phyloP scores from a whole-genome alignment of 92 coral and sea anemone species.

The Palythoa grandis region DNA sequence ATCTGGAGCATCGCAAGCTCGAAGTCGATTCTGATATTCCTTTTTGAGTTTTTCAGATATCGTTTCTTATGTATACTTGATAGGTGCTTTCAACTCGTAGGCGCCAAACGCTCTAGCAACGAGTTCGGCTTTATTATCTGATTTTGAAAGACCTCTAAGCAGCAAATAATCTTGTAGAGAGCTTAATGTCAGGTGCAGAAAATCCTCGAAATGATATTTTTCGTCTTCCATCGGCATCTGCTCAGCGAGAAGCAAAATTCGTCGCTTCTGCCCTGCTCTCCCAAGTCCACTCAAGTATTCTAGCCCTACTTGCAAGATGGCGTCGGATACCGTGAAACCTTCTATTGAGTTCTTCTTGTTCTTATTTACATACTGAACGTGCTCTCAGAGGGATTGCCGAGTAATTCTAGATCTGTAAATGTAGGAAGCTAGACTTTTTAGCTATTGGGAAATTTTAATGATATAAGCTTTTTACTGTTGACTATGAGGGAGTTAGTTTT shows the following conservation, averaged over 20 bases:
- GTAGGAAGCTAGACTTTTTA: too few species aligned
- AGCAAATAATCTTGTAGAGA: slow-evolving; percentile 30
- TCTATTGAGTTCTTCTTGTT: not conserved
- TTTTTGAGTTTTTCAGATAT: not conserved
- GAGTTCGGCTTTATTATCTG: slow-evolving; percentile 39
- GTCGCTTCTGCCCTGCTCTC: not conserved
- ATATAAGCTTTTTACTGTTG: too few species aligned
- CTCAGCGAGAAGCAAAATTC: not conserved
- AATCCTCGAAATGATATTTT: slow-evolving; percentile 37
- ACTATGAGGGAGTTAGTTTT: too few species aligned
- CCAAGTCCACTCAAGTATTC: not conserved
- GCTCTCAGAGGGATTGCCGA: too few species aligned
- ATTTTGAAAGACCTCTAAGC: slow-evolving; percentile 28
- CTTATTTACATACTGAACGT: too few species aligned
- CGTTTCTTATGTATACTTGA: slow-evolving; percentile 17
- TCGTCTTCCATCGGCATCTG: too few species aligned
- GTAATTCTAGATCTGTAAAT: too few species aligned
- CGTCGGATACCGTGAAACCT: slow-evolving; percentile 10
- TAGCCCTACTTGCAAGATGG: slow-evolving; percentile 7
- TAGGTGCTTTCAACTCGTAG: slow-evolving; percentile 23
- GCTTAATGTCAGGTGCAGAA: slow-evolving; percentile 26
- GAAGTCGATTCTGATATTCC: slow-evolving; percentile 43
- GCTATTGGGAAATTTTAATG: too few species aligned
- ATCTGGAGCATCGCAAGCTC: slow-evolving; percentile 5
- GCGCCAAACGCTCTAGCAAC: slow-evolving; percentile 39